Evolutionary conservation across 2,888 invertebrate species (phyloP), one percentile per base, ranked within the genome.

Genomic region (Temnothorax unifasciatus): DNA sequence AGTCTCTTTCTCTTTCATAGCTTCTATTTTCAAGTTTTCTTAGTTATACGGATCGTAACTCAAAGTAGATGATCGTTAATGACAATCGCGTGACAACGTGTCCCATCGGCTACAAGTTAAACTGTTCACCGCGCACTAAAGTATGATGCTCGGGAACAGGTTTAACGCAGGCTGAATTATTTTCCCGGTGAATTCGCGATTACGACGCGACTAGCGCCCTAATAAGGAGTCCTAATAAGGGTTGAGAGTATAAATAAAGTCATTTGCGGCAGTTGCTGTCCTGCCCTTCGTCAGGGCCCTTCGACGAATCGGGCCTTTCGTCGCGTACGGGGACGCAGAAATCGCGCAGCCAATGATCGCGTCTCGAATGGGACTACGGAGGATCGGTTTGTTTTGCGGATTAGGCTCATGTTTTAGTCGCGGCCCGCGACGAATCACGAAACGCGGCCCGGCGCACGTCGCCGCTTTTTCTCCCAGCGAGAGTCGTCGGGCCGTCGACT

Each of bases 321-420:
- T 71, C 79, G 59, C 59, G n/a, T 63, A 57, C 6, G 29, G 9
- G 38, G 52, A 61, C 41, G 29, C 8, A 50, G 52, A 34, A 15
- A 38, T 44, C 61, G n/a, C 50, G n/a, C 38, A 34, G 18, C n/a
- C 25, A 21, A 59, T 34, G 13, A 44, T 47, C 34, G 79, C 25
- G 71, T 87, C 87, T 86, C 85, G 85, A 87, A 77, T 83, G 74
- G 64, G 75, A 76, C 52, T 66, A 68, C 50, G 47, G 61, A 69
- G 29, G 71, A 82, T 86, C 84, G 88, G 89, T 89, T 88, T 87
- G 89, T 90, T 90, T 90, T 88, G 88, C 85, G 89, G 87, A 88
- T 90, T 88, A 90, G 89, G 83, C 85, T 85, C 89, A 88, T 81
- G 71, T 90, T 89, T 90, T 88, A 86, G 82, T 76, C 85, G 82